These are phyloP conservation scores for Ianthella basta DNA, from an alignment of 37 sponge, comb jelly and placozoan species.

Conservation along the genomic window DNA sequence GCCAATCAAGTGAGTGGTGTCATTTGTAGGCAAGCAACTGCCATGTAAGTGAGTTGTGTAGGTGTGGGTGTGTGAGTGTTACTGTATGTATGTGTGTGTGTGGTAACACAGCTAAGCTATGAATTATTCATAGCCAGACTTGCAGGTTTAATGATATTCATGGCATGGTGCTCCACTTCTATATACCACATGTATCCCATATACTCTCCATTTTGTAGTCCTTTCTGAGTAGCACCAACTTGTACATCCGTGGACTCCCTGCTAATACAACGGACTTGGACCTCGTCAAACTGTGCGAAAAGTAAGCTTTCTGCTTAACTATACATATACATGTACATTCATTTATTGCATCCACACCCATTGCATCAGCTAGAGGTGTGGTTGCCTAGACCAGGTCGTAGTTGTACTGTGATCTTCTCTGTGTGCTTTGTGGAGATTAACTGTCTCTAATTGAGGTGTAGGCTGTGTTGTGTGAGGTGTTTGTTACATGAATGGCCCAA, in stretches of 20 bases:
- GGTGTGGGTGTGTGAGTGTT: no score
- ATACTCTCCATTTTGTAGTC: not conserved
- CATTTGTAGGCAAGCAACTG: no score
- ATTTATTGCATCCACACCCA: no score
- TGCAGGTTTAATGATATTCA: not conserved
- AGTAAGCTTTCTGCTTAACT: conserved; percentile 53
- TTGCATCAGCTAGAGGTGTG: no score
- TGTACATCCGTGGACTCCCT: conserved; percentile 92
- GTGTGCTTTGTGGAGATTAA: no score
- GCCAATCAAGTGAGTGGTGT: conserved; percentile 18
- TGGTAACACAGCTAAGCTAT: not conserved
- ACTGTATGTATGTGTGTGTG: not conserved
- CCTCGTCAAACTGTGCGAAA: conserved; percentile 75
- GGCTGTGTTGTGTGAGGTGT: no score
- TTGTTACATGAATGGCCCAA: no score
- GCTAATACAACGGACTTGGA: conserved; percentile 88
- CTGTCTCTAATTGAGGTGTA: no score
- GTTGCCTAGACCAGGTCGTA: no score
- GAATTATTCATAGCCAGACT: not conserved
- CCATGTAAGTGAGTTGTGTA: no score
- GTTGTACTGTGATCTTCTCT: not conserved
- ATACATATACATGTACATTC: no score
- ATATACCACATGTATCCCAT: not conserved
- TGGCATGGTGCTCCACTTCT: not conserved
- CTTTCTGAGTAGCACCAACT: conserved; percentile 83